Evolutionary conservation across 2,797 vertebrate genomes (phyloP), one percentile per base, ranked within the genome.

Genomic region (Sebastes nivosus): DNA sequence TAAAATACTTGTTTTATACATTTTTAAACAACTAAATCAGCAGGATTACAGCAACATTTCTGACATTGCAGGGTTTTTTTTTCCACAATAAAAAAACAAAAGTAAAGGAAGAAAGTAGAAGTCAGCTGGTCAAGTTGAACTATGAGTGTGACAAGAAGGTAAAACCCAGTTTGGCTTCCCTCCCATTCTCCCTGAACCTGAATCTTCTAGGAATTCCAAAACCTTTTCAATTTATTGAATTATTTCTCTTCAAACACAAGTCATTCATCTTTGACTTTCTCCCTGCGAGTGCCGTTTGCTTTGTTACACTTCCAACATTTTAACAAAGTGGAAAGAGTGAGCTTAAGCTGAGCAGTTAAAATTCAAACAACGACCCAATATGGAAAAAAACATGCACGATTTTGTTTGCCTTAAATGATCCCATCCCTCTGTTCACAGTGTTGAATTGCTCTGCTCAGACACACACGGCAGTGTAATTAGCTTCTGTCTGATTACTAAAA

Each of bases 401-500:
- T 69, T 52, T 8, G 4, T 75, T 29, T 34, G 30, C 50, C 14
- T 13, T 11, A 1, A 61, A 81, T 63, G 10, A 85, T 58, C 13
- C n/a, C 54, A 85, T 61, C 13, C n/a, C 59, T 72, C 20, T 54
- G 36, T 36, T 59, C n/a, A 52, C 14, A 2, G 2, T 32, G 9
- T 71, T 75, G 46, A 71, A 67, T 67, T n/a, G 52, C 14, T 68
- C 11, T 27, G 11, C 54, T 18, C 8, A 10, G 58, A 57, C 4
- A 58, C 54, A 57, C 4, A 58, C 54, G 22, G 3, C 22, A 2
- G 32, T 1, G 18, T 24, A 80, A 83, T 79, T 80, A 75, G 52
- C 72, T 61, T 69, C 88, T 85, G 81, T 14, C 32, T 81, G 50
- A 78, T 87, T 58, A 73, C 55, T 72, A 20, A 12, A 68, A 60